A percentile compares a stretch with the other conserved stretches of the same genome.
phyloP scores from a whole-genome alignment of 2,113 vertebrate species.

The Gadus chalcogrammus region DNA sequence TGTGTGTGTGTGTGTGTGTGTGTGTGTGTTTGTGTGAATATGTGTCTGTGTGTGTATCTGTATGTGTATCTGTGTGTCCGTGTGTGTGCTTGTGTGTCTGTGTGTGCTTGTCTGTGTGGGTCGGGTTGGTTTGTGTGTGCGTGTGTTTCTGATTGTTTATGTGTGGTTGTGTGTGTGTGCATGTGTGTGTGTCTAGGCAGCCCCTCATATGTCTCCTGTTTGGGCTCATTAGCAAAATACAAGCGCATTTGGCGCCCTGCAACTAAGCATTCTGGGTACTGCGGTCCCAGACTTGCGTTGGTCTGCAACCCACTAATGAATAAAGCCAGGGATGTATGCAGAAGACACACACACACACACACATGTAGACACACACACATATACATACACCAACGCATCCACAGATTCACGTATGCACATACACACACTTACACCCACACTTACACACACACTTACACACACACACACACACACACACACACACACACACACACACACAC shows the following conservation, averaged over 20 bases:
- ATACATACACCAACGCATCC: background rate
- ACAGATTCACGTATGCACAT: background rate
- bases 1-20: too few species aligned
- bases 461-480: slow-evolving; percentile 1
- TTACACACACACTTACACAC: background rate
- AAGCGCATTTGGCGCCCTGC: slow-evolving; percentile 43
- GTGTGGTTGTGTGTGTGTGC: background rate
- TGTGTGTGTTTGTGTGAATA: too few species aligned
- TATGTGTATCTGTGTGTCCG: too few species aligned
- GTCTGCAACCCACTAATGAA: slow-evolving; percentile 49
- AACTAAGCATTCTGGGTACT: slow-evolving; percentile 63
- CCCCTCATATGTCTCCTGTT: slow-evolving; percentile 45
- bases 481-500: slow-evolving; percentile 4
- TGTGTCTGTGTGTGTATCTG: too few species aligned
- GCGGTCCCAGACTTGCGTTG: slow-evolving; percentile 33
- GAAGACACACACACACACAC: slow-evolving; percentile 10
- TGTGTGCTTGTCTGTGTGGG: background rate
- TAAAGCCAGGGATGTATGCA: slow-evolving; percentile 40
- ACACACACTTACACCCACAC: background rate
- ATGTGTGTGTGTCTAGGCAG: slow-evolving; percentile 6
- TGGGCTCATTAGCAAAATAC: slow-evolving; percentile 66
- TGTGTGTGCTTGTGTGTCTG: slow-evolving; percentile 8
- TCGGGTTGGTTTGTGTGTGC: background rate
- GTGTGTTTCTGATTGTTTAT: slow-evolving; percentile 12
- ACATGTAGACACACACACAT: slow-evolving; percentile 4